These are phyloP conservation scores for Eristalis pertinax DNA, from an alignment of 2,888 invertebrate species.

Conservation along the genomic window DNA sequence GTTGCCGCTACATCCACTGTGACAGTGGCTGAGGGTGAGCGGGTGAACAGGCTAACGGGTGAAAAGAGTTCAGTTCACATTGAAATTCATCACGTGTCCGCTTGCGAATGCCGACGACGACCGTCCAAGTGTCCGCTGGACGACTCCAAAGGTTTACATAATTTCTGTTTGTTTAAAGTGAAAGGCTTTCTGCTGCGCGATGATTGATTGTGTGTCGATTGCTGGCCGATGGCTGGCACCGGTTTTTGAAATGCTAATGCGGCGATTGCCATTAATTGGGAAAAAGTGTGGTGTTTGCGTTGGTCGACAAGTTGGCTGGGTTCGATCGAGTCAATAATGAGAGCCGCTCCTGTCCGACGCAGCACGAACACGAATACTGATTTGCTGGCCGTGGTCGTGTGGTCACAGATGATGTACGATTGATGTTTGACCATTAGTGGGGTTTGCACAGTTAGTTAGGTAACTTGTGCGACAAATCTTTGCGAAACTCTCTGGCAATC, in stretches of 20 bases:
- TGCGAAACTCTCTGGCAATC: background rate
- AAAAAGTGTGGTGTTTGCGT: background rate
- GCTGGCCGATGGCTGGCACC: constrained; percentile 20
- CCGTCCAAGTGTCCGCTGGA: constrained; percentile 26
- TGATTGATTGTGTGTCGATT: constrained; percentile 42
- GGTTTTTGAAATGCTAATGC: constrained; percentile 26
- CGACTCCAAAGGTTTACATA: constrained; percentile 24
- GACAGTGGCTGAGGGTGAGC: background rate
- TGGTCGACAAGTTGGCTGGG: background rate
- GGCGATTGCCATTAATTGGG: background rate
- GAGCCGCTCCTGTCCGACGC: background rate
- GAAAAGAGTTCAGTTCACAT: background rate
- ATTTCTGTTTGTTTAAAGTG: constrained; percentile 38
- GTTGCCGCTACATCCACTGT: constrained; percentile 13
- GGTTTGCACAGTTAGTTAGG: background rate
- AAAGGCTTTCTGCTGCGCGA: constrained; percentile 48
- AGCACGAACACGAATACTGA: background rate
- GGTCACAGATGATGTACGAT: background rate
- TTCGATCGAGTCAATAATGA: background rate
- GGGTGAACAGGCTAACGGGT: background rate
- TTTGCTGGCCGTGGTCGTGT: background rate
- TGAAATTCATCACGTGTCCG: constrained; percentile 41
- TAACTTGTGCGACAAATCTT: background rate
- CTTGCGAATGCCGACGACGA: constrained; percentile 8
- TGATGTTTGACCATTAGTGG: background rate